These are phyloP conservation scores for Corynorhinus townsendii DNA, from an alignment of 2,113 vertebrate genomes.

Conservation along the genomic window DNA sequence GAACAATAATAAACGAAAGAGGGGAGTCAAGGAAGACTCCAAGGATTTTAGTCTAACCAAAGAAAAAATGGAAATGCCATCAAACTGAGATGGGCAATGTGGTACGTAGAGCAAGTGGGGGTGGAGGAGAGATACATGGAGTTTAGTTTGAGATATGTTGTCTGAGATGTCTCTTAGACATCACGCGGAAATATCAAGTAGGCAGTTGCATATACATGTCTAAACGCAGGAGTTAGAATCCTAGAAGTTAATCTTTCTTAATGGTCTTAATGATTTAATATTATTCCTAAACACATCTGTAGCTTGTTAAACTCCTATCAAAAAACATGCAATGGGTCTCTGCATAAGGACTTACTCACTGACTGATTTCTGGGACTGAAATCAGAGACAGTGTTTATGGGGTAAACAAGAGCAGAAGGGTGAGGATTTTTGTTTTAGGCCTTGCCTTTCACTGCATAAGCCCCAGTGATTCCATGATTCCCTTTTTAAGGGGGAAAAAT, in stretches of 20 bases:
- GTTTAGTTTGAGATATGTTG: background rate
- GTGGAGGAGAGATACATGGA: background rate
- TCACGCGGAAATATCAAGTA: background rate
- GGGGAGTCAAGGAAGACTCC: background rate
- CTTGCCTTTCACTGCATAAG: background rate
- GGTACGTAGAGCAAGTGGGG: background rate
- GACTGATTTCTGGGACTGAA: slow-evolving; percentile 1
- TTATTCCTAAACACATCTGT: background rate
- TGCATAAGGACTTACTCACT: background rate
- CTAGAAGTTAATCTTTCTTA: background rate
- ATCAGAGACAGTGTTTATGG: background rate
- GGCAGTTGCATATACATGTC: background rate
- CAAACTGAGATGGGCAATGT: background rate
- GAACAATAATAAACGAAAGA: background rate
- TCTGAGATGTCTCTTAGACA: background rate
- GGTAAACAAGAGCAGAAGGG: background rate
- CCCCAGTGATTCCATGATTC: background rate
- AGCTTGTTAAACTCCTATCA: background rate
- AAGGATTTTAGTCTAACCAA: background rate
- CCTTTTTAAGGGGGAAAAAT: background rate
- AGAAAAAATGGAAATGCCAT: background rate
- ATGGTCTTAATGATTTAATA: background rate
- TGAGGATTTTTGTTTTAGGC: background rate
- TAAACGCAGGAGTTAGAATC: background rate
- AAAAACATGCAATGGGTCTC: background rate